Percentiles rank a stretch among this genome's conserved stretches.
Conservation (phyloP, 1,140 invertebrate species). For the Sarcophaga bullata region DNA sequence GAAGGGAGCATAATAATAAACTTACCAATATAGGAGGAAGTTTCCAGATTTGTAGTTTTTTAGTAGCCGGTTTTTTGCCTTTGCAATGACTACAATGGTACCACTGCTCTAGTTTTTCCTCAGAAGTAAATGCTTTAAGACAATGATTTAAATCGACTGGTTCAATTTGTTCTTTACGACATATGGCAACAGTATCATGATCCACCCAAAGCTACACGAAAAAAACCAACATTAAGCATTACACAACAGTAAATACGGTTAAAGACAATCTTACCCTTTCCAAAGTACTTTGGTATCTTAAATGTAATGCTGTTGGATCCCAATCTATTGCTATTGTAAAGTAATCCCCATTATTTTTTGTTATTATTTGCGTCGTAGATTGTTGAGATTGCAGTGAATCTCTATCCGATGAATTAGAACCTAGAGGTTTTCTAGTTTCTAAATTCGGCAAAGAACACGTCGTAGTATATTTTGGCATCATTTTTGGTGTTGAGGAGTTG, state of each 20-base stretch:
- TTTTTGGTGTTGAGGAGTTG: conserved; percentile 55
- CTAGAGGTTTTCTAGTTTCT: conserved; percentile 53
- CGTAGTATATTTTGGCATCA: conserved; percentile 54
- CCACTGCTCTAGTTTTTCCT: conserved; percentile 85
- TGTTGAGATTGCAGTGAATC: conserved; percentile 36
- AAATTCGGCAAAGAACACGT: conserved; percentile 56
- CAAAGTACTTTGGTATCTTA: conserved; percentile 84
- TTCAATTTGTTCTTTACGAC: conserved; percentile 76
- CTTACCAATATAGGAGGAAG: conserved; percentile 85
- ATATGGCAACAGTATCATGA: conserved; percentile 76
- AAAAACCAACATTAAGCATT: neutral
- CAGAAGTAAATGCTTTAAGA: conserved; percentile 84
- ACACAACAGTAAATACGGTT: neutral
- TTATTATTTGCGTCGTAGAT: conserved; percentile 53
- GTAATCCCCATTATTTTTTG: conserved; percentile 60
- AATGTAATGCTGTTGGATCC: conserved; percentile 90
- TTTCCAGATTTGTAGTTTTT: conserved; percentile 91
- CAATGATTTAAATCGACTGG: conserved; percentile 84
- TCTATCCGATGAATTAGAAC: conserved; percentile 48
- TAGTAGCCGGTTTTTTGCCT: conserved; percentile 82
- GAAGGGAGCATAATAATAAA: conserved; percentile 42
- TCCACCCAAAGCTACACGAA: conserved; percentile 73
- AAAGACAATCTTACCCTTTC: conserved; percentile 72
- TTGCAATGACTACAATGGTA: conserved; percentile 87
- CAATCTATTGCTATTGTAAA: conserved; percentile 69